A percentile compares a stretch with the other conserved stretches of the same genome.
These are phyloP conservation scores for Lota lota DNA, from an alignment of 2,113 vertebrate genomes.

Conservation along the genomic window DNA sequence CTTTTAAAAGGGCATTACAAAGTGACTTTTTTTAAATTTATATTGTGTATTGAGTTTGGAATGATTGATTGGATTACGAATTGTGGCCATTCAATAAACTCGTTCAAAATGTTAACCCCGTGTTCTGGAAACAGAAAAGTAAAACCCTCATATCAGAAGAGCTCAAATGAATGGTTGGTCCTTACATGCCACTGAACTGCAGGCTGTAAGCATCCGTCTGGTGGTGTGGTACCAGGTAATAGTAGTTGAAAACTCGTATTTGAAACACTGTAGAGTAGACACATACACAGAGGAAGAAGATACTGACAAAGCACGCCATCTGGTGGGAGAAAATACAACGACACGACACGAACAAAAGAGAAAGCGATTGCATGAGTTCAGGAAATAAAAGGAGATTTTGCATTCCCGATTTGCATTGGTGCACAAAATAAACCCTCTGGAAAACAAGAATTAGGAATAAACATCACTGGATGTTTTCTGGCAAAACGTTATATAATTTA, in stretches of 20 bases:
- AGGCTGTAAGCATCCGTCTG: constrained; percentile 95
- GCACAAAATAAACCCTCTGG: too few species aligned
- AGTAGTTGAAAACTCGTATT: constrained; percentile 93
- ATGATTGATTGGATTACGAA: too few species aligned
- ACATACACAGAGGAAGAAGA: constrained; percentile 91
- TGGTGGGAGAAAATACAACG: constrained; percentile 45
- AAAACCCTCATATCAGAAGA: too few species aligned
- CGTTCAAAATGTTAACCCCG: too few species aligned
- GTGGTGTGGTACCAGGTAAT: constrained; percentile 90
- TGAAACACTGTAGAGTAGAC: constrained; percentile 94
- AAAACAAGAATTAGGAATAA: neutral
- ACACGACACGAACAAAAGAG: neutral
- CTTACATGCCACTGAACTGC: constrained; percentile 95
- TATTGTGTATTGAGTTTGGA: too few species aligned
- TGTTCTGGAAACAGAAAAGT: too few species aligned
- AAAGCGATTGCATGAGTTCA: neutral
- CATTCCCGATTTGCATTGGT: neutral
- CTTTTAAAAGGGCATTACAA: too few species aligned
- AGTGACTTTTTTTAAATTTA: too few species aligned
- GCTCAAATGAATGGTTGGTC: constrained; percentile 16
- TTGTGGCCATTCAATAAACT: too few species aligned
- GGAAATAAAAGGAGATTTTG: neutral
- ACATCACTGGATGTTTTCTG: neutral
- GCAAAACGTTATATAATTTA: neutral
- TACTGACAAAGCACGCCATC: constrained; percentile 90